These are phyloP conservation scores for Ranitomeya imitator DNA, from an alignment of 2,113 vertebrate genomes.

Conservation along the genomic window DNA sequence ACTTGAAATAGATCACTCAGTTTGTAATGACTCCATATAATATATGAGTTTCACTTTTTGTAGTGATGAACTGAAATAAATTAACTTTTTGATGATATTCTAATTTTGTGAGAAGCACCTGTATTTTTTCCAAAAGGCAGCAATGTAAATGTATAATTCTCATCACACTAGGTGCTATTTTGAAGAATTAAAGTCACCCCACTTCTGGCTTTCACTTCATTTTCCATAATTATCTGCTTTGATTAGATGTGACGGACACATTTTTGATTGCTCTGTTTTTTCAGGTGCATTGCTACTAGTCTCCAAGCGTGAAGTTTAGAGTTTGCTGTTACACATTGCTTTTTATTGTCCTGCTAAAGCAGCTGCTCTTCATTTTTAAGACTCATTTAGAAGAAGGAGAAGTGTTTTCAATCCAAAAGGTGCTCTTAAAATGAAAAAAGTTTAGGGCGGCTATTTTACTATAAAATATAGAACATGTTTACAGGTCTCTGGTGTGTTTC, in stretches of 20 bases:
- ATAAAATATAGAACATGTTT: conserved; percentile 43
- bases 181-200: not conserved
- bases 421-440: conserved; percentile 2
- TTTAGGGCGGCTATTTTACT: conserved; percentile 20
- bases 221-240: conserved; percentile 33
- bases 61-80: too few species aligned
- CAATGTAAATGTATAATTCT: not conserved
- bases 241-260: conserved; percentile 26
- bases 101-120: too few species aligned
- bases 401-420: conserved; percentile 5
- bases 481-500: conserved; percentile 34
- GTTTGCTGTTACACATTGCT: conserved; percentile 3
- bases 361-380: conserved; percentile 2
- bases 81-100: too few species aligned
- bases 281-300: conserved; percentile 49
- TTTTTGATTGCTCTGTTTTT: conserved; percentile 31
- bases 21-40: too few species aligned
- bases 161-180: not conserved
- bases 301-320: not conserved
- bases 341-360: conserved; percentile 40
- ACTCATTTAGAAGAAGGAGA: conserved; percentile 31
- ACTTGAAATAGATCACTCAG: too few species aligned
- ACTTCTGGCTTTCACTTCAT: not conserved
- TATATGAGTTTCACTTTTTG: too few species aligned
- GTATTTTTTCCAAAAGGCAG: not conserved